phyloP scores from a whole-genome alignment of 2,888 invertebrate species.

The Phyllotreta cruciferae region DNA sequence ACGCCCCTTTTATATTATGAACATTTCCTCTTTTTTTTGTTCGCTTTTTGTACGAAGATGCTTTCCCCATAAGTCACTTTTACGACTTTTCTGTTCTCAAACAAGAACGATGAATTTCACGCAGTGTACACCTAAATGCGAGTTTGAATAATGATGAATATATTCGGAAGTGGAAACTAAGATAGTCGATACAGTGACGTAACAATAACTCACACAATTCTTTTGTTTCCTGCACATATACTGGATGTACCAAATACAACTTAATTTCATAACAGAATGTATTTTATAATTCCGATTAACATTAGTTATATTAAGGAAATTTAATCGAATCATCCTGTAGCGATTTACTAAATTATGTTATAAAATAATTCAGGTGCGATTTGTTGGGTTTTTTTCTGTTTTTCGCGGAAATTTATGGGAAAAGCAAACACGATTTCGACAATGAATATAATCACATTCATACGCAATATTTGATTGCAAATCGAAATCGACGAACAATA shows the following conservation, averaged over 20 bases:
- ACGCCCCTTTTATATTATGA: constrained; percentile 17
- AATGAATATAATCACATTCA: too few relatives aligned
- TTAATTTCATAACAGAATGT: too few relatives aligned
- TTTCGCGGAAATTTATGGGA: too few relatives aligned
- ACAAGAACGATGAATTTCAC: constrained; percentile 29
- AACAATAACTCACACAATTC: not conserved
- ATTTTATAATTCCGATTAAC: too few relatives aligned
- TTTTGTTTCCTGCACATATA: too few relatives aligned
- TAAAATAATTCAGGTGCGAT: too few relatives aligned
- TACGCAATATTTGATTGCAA: constrained; percentile 9
- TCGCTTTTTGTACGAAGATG: constrained; percentile 24
- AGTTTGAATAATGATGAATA: constrained; percentile 30
- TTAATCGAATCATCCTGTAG: too few relatives aligned
- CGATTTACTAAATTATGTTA: too few relatives aligned
- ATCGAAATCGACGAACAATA: constrained; percentile 16
- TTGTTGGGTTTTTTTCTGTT: too few relatives aligned
- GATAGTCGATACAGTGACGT: not conserved
- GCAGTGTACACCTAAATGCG: constrained; percentile 29
- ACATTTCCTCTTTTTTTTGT: constrained; percentile 21
- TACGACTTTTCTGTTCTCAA: constrained; percentile 29
- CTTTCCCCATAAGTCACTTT: constrained; percentile 29
- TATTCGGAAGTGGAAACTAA: constrained; percentile 13
- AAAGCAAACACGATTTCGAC: too few relatives aligned
- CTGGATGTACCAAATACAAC: too few relatives aligned
- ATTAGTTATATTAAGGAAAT: too few relatives aligned